Evolutionary conservation across 2,888 invertebrate species (phyloP).

Genomic region (Pollenia angustigena): DNA sequence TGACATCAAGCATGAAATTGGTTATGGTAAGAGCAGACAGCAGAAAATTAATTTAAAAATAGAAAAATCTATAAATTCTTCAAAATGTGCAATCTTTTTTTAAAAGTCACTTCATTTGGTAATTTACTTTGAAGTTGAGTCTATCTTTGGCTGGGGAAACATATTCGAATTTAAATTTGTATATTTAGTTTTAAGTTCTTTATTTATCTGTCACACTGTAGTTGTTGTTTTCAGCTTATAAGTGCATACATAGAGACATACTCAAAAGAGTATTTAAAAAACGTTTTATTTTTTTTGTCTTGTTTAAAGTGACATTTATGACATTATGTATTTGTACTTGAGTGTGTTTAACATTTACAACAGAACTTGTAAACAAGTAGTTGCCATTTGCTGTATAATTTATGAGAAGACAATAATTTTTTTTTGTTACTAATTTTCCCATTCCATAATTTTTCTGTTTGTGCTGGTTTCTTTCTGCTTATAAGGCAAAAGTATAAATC

Average conservation of each 20-base stretch:
- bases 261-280: no score
- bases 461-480: neutral
- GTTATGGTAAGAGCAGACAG: conserved; percentile 31
- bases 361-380: conserved; percentile 12
- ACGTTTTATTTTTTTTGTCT: neutral
- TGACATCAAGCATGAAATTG: conserved; percentile 64
- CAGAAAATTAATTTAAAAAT: neutral
- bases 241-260: no score
- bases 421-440: neutral
- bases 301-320: neutral
- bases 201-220: no score
- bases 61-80: neutral
- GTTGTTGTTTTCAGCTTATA: no score
- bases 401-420: neutral
- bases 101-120: neutral
- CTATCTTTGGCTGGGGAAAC: no score
- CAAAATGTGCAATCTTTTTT: neutral
- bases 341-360: conserved; percentile 13
- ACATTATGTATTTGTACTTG: neutral
- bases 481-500: no score
- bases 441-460: neutral
- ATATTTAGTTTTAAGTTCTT: no score
- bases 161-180: no score
- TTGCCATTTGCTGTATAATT: conserved; percentile 1
- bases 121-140: no score